Evolutionary conservation across 1,140 invertebrate species (phyloP).

Genomic region (Melipona quadrifasciata): DNA sequence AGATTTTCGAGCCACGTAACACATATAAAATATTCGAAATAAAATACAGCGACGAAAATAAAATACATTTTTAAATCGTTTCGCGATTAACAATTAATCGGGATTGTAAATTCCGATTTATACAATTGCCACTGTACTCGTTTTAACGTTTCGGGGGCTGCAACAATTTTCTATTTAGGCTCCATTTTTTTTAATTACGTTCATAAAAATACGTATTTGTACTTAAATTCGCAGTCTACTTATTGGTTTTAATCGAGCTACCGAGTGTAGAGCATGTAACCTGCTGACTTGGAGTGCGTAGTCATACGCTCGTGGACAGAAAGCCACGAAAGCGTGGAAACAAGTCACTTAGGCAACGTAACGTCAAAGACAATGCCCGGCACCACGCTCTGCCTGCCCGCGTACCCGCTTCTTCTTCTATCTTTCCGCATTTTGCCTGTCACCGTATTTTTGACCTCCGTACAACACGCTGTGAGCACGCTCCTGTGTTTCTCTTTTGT

Average conservation of each 20-base stretch:
- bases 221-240: no score
- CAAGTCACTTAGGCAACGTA: slow-evolving; percentile 78
- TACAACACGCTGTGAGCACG: background rate
- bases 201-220: background rate
- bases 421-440: slow-evolving; percentile 63
- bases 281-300: background rate
- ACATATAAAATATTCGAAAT: background rate
- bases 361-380: slow-evolving; percentile 78
- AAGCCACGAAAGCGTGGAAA: slow-evolving; percentile 80
- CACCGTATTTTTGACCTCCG: slow-evolving; percentile 70
- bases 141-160: background rate
- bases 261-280: background rate
- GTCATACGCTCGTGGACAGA: slow-evolving; percentile 34
- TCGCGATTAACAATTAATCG: no score
- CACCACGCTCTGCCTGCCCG: slow-evolving; percentile 76
- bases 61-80: no score
- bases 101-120: background rate
- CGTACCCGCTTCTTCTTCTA: slow-evolving; percentile 55
- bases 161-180: background rate
- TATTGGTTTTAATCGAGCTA: background rate
- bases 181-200: background rate
- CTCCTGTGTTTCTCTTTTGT: slow-evolving; percentile 33
- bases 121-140: background rate
- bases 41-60: no score
- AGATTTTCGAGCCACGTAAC: background rate